Percentiles rank a stretch among this genome's conserved stretches.
phyloP scores from a whole-genome alignment of 2,113 vertebrate species.

The Pycnonotus jocosus region DNA sequence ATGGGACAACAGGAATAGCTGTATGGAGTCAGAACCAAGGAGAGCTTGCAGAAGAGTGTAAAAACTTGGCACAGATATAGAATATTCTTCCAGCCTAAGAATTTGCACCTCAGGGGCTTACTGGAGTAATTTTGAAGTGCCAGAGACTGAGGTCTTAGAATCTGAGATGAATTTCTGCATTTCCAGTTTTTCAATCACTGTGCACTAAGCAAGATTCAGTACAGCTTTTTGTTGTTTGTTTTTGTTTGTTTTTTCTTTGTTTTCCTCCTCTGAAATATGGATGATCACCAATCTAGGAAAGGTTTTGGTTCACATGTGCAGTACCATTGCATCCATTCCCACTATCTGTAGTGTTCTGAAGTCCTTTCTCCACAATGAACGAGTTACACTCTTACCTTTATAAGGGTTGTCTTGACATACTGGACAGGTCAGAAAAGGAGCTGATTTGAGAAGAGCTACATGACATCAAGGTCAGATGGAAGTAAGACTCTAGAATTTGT shows the following conservation, averaged over 20 bases:
- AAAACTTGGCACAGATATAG: neutral
- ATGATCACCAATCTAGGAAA: neutral
- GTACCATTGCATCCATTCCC: neutral
- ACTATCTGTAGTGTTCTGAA: neutral
- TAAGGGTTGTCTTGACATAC: neutral
- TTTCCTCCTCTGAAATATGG: neutral
- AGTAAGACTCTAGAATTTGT: neutral
- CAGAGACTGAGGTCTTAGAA: neutral
- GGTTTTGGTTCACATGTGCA: neutral
- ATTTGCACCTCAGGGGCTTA: neutral
- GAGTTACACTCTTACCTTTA: neutral
- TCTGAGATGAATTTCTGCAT: neutral
- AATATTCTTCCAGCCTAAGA: neutral
- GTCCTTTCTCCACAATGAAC: neutral
- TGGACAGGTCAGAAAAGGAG: neutral
- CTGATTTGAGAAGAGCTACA: neutral
- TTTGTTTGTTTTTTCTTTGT: neutral
- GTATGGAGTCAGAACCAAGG: neutral
- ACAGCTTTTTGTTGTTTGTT: neutral
- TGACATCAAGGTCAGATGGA: neutral
- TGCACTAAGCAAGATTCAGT: rapidly evolving
- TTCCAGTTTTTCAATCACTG: neutral
- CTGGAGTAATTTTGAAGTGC: neutral
- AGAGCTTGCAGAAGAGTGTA: neutral
- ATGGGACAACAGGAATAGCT: neutral